These are phyloP conservation scores for Philopotamus ludificatus DNA, from an alignment of 1,140 invertebrate species.

Conservation along the genomic window DNA sequence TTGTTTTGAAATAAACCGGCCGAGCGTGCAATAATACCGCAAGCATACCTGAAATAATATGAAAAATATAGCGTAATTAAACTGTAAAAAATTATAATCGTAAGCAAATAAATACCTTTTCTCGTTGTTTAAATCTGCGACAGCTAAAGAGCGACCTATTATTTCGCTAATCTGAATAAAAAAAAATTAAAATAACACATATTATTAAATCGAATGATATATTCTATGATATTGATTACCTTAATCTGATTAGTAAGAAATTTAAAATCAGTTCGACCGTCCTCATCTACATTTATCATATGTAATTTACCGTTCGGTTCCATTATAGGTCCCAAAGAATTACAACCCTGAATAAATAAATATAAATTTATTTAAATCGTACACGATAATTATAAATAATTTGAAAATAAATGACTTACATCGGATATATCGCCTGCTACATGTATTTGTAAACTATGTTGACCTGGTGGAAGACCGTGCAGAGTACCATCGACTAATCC, in stretches of 20 bases:
- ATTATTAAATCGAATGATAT: background rate
- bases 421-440: constrained; percentile 37
- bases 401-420: constrained; percentile 6
- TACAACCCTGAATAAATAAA: constrained; percentile 33
- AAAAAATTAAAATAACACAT: constrained; percentile 9
- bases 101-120: constrained; percentile 30
- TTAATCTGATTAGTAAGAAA: constrained; percentile 34
- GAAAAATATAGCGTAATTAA: no score
- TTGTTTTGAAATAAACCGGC: constrained; percentile 67
- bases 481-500: constrained; percentile 36
- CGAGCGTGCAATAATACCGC: constrained; percentile 68
- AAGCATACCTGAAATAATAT: constrained; percentile 59
- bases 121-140: constrained; percentile 20
- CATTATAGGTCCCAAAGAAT: constrained; percentile 37
- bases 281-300: constrained; percentile 22
- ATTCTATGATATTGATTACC: constrained; percentile 18
- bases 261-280: constrained; percentile 37
- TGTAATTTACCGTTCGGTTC: constrained; percentile 32
- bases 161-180: constrained; percentile 30
- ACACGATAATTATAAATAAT: constrained; percentile 3
- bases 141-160: constrained; percentile 34
- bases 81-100: no score
- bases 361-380: background rate
- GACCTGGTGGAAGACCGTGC: constrained; percentile 33
- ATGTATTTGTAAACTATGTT: constrained; percentile 32